Evolutionary conservation across 2,113 vertebrate genomes (phyloP).

Genomic region (Ptilonorhynchus violaceus): DNA sequence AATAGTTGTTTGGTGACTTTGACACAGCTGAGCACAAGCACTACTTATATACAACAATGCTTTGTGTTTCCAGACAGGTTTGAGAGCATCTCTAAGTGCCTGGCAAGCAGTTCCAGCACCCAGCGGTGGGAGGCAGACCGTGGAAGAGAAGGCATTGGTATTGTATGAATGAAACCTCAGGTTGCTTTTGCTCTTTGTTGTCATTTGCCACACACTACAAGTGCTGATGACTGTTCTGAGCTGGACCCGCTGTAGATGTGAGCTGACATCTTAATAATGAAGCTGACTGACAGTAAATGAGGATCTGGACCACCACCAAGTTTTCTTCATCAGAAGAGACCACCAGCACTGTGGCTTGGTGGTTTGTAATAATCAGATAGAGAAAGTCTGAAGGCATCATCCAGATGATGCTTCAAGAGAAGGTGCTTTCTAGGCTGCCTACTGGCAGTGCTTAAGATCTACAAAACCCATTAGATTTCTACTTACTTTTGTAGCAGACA

Average conservation of each 20-base stretch:
- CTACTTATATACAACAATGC: fast-evolving
- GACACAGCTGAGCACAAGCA: not conserved
- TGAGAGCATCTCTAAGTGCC: not conserved
- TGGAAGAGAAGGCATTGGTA: not conserved
- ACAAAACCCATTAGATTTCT: not conserved
- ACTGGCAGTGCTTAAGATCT: not conserved
- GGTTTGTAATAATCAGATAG: not conserved
- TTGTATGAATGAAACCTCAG: not conserved
- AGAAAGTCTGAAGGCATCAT: not conserved
- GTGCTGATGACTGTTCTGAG: not conserved
- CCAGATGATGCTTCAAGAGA: not conserved
- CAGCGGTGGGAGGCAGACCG: not conserved
- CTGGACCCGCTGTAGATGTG: not conserved
- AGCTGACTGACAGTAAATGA: not conserved
- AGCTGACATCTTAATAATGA: not conserved
- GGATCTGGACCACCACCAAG: not conserved
- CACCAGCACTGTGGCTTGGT: not conserved
- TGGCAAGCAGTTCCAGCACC: not conserved
- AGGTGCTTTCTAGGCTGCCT: not conserved
- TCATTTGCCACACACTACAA: not conserved
- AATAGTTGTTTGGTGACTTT: not conserved
- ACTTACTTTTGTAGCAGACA: not conserved
- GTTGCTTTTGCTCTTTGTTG: not conserved
- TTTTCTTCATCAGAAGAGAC: not conserved
- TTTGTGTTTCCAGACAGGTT: not conserved